Evolutionary conservation across 2,797 vertebrate genomes (phyloP), one percentile per base, ranked within the genome.

Genomic region (Sitta carolinensis): DNA sequence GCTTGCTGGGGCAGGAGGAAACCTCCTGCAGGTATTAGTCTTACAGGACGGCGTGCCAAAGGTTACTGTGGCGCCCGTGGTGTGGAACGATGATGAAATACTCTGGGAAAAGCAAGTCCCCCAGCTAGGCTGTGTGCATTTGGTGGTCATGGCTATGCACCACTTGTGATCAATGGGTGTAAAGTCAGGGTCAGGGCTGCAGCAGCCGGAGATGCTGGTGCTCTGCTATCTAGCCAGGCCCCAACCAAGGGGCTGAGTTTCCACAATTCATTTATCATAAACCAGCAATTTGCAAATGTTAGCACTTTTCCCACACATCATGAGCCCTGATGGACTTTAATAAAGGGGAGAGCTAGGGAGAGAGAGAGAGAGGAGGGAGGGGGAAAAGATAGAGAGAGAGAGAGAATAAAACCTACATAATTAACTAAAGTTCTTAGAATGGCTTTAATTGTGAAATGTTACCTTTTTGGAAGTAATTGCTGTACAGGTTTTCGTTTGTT

Each of bases 201-300:
- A 92, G 97, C 96, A 96, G 94, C 90, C 95, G 59, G 94, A 97
- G 97, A 97, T 90, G 96, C 95, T 95, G 96, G 95, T 90, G 92
- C 96, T 97, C 67, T 92, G 89, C 97, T 94, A 94, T 96, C 91
- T 45, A 95, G 91, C 86, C 70, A 90, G 95, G 96, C 95, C 96
- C 95, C 96, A 97, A 94, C 95, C 95, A 95, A 97, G 96, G 96
- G 86, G 95, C 97, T 95, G 95, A 96, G 93, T 97, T 97, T 97
- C 96, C 96, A 97, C 94, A 94, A 97, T 97, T 97, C 97, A 97
- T 97, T 97, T 97, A 97, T 97, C 97, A 97, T 97, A 97, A 97
- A 97, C 74, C 93, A 93, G 95, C 96, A 95, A 97, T 97, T 97
- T 97, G 97, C 97, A 97, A 97, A 97, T 97, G 97, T 97, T 97